Evolutionary conservation across 2,888 invertebrate genomes (phyloP).

Genomic region (Syritta pipiens): DNA sequence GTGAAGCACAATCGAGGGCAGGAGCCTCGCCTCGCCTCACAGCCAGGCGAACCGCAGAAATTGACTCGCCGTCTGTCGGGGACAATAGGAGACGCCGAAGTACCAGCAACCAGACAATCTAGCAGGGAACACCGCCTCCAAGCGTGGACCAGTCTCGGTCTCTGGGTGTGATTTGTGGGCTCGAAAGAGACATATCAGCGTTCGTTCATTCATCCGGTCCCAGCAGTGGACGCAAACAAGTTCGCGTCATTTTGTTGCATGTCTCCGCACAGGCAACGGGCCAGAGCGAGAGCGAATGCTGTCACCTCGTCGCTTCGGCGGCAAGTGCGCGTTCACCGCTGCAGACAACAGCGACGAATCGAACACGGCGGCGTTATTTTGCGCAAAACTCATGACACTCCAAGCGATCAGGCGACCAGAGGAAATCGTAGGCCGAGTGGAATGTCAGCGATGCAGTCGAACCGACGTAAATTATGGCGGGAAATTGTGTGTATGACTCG

Average conservation of each 20-base stretch:
- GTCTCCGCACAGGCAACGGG: conserved; percentile 32
- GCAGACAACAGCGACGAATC: conserved; percentile 65
- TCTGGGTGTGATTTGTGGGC: neutral
- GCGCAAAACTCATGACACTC: conserved; percentile 79
- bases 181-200: neutral
- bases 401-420: conserved; percentile 76
- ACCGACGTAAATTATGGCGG: conserved; percentile 5
- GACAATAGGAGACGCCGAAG: conserved; percentile 37
- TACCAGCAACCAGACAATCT: conserved; percentile 16
- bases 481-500: neutral
- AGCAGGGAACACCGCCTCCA: neutral
- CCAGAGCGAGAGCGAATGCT: conserved; percentile 53
- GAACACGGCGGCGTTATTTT: conserved; percentile 74
- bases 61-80: conserved; percentile 32
- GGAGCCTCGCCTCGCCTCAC: conserved; percentile 3
- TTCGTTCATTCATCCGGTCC: conserved; percentile 52
- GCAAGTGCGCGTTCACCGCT: conserved; percentile 62
- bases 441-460: conserved; percentile 55
- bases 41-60: no score
- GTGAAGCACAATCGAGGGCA: conserved; percentile 11
- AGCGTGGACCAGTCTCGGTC: neutral
- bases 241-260: conserved; percentile 66
- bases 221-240: conserved; percentile 65
- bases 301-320: neutral
- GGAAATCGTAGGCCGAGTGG: conserved; percentile 66